Conservation (phyloP, 1,140 invertebrate genomes). For the Chironomus striatipennis region DNA sequence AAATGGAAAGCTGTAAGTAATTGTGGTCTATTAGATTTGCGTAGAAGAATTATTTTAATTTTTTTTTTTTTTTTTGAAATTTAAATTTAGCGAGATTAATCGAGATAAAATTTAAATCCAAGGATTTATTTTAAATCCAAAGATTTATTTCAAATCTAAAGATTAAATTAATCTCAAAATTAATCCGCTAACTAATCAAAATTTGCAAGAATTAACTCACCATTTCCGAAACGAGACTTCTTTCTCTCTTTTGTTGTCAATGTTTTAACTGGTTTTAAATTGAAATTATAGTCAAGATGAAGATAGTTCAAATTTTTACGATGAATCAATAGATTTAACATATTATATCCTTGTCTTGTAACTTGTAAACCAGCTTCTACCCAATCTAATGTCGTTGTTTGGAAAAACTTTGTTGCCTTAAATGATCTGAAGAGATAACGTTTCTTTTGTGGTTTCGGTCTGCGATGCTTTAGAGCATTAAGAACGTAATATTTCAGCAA, state of each 20-base stretch:
- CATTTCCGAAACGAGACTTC: slow-evolving; percentile 99
- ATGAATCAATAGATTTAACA: slow-evolving; percentile 98
- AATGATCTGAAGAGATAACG: slow-evolving; percentile 97
- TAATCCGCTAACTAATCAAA: no score
- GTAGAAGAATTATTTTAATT: slow-evolving; percentile 25
- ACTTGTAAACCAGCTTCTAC: slow-evolving; percentile 98
- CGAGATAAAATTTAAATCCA: background rate
- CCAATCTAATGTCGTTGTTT: slow-evolving; percentile 98
- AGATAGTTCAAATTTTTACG: slow-evolving; percentile 99
- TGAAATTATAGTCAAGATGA: slow-evolving; percentile 99
- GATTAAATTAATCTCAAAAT: no score
- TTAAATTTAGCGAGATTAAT: background rate
- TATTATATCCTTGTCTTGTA: slow-evolving; percentile 98
- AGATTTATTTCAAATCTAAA: no score
- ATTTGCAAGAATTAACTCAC: slow-evolving; percentile 44
- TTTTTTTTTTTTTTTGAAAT: no score
- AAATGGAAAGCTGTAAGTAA: slow-evolving; percentile 83
- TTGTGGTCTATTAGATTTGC: slow-evolving; percentile 24
- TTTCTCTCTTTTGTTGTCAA: slow-evolving; percentile 98
- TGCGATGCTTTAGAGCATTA: slow-evolving; percentile 93
- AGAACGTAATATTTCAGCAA: slow-evolving; percentile 96
- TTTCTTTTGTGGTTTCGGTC: slow-evolving; percentile 98
- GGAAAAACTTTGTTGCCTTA: slow-evolving; percentile 99
- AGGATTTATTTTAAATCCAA: background rate
- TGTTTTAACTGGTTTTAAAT: slow-evolving; percentile 98